phyloP scores from a whole-genome alignment of 2,888 invertebrate species.

The Ophion ventricosus region DNA sequence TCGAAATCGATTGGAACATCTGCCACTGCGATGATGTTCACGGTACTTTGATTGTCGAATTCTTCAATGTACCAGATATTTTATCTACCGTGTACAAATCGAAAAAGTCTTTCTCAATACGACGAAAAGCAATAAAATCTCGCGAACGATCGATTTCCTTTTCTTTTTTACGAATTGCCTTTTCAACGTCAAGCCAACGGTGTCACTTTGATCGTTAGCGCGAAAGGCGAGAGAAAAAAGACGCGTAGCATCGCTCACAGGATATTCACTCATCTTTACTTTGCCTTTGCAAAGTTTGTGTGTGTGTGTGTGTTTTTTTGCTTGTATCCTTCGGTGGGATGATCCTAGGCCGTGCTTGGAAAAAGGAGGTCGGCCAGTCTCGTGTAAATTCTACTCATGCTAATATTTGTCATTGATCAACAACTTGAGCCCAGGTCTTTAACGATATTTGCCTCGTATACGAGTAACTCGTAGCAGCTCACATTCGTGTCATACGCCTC shows the following conservation, averaged over 20 bases:
- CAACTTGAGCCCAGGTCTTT: constrained; percentile 29
- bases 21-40: no score
- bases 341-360: constrained; percentile 27
- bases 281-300: constrained; percentile 14
- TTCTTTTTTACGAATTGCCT: neutral
- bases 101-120: constrained; percentile 13
- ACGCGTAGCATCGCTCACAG: constrained; percentile 5
- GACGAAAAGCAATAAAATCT: constrained; percentile 16
- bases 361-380: constrained; percentile 54
- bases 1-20: no score
- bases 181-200: neutral
- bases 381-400: constrained; percentile 27
- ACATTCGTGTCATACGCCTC: neutral
- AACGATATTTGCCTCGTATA: neutral
- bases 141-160: constrained; percentile 10
- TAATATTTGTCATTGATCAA: constrained; percentile 53
- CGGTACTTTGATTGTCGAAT: neutral
- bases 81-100: neutral
- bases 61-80: neutral
- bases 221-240: neutral
- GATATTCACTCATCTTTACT: constrained; percentile 20
- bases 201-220: neutral
- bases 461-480: neutral
- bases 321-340: neutral
- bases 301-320: no score